Percentiles rank a stretch among this genome's conserved stretches.
Evolutionary conservation across 2,888 invertebrate species (phyloP).

Genomic region (Himalopsyche kuldschensis): DNA sequence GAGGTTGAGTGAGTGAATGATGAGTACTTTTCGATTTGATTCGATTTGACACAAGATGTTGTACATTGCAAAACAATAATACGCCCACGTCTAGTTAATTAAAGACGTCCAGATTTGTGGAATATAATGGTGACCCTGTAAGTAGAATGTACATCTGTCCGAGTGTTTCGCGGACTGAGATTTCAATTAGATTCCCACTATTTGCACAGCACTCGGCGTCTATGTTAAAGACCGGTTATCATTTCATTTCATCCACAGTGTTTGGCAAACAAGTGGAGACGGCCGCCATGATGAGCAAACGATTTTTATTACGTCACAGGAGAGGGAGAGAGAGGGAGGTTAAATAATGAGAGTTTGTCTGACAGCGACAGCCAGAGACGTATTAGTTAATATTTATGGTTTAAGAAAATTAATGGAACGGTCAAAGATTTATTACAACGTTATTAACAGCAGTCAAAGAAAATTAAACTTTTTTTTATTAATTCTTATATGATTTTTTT

Average conservation of each 20-base stretch:
- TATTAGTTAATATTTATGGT: background rate
- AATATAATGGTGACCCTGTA: background rate
- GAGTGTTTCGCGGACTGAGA: slow-evolving; percentile 29
- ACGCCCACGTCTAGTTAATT: background rate
- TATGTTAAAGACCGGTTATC: slow-evolving; percentile 34
- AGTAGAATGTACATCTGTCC: slow-evolving; percentile 27
- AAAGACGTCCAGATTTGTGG: background rate
- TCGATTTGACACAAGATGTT: no score
- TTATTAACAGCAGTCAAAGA: background rate
- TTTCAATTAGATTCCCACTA: slow-evolving; percentile 39
- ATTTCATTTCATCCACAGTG: slow-evolving; percentile 29
- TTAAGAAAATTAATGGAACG: background rate
- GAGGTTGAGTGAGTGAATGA: no score
- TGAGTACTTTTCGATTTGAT: no score
- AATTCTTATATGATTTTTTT: no score
- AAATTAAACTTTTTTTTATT: no score
- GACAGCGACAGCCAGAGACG: background rate
- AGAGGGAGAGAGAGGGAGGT: background rate
- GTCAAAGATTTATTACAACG: background rate
- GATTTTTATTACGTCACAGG: slow-evolving; percentile 18
- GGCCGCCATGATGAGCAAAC: slow-evolving; percentile 11
- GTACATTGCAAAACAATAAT: no score
- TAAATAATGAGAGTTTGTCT: background rate
- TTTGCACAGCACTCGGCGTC: slow-evolving; percentile 36
- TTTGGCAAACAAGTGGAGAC: slow-evolving; percentile 25